Evolutionary conservation across 2,888 invertebrate species (phyloP).

Genomic region (Caenorhabditis auriculariae): DNA sequence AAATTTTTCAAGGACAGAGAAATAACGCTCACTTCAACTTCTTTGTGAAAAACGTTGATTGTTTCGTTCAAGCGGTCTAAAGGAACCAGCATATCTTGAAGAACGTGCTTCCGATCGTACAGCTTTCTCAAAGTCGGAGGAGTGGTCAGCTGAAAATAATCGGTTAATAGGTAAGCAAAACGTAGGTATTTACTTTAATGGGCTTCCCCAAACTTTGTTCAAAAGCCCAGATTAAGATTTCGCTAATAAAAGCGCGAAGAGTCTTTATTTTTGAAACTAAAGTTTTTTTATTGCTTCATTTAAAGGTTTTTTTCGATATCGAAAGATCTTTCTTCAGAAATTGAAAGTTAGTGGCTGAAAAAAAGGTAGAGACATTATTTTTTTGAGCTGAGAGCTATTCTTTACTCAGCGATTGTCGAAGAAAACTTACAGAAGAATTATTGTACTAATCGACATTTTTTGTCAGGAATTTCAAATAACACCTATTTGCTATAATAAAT

Average conservation of each 20-base stretch:
- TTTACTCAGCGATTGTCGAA: too few relatives aligned
- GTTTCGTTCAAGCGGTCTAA: constrained; percentile 71
- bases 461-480: constrained; percentile 69
- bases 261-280: not conserved
- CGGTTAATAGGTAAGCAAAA: not conserved
- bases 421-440: not conserved
- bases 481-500: not conserved
- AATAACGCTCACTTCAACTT: constrained; percentile 72
- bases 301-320: not conserved
- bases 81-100: constrained; percentile 81
- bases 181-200: too few relatives aligned
- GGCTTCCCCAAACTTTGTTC: too few relatives aligned
- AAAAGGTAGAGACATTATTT: too few relatives aligned
- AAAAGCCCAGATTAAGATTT: too few relatives aligned
- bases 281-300: not conserved
- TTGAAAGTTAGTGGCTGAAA: too few relatives aligned
- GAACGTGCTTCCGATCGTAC: constrained; percentile 78
- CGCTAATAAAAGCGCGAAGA: too few relatives aligned
- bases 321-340: too few relatives aligned
- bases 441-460: not conserved
- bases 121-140: constrained; percentile 63
- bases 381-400: too few relatives aligned
- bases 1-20: not conserved
- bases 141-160: constrained; percentile 29
- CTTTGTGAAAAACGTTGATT: constrained; percentile 73